Evolutionary conservation across 92 coral and sea anemone species (phyloP), one percentile per base, ranked within the genome.

Genomic region (Paragorgia papillata): DNA sequence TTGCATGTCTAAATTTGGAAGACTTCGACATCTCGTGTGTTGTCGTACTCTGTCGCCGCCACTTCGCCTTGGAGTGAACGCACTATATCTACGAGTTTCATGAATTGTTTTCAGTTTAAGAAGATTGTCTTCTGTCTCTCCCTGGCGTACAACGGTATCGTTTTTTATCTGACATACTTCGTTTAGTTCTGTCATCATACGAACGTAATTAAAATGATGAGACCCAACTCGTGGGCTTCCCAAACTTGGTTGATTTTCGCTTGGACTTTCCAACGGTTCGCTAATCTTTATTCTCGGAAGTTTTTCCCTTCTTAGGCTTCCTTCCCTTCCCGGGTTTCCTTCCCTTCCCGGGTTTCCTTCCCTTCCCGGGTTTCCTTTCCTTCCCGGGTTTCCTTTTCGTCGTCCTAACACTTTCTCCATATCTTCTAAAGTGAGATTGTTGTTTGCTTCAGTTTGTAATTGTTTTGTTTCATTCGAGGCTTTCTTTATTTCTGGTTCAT

Each of bases 131-230:
- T 48, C 59, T 12, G 24, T 53, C 17, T 53, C 55, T 40, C 43
- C 43, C 4, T 24, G 33, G 20, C 34, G 33, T 21, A 46, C 59
- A 68, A 7, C 39, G 30, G 15, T 51, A 4, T 10, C 43, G 12
- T 34, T 15, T 49, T 68, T 68, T 39, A 68, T 43, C 24, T 34
- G 55, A 53, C 75, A 68, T 3, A 68, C 37, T 34, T 68, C 59
- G 75, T 68, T 49, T 7, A 68, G 39, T 31, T 68, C 75, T 20
- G 75, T 68, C 37, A 68, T 29, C 57, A 68, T 44, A 44, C 75
- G 24, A 26, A 59, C 59, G 37, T 17, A 44, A 28, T 68, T 68
- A 30, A 68, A 68, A 53, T 50, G 35, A 12, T 44, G 58, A 8
- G 75, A 68, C 1, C 8, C 75, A 39, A 19, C 34, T n/a, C 32